These are phyloP conservation scores for Phylloscopus whistleri DNA, from an alignment of 2,113 vertebrate genomes.

Conservation along the genomic window DNA sequence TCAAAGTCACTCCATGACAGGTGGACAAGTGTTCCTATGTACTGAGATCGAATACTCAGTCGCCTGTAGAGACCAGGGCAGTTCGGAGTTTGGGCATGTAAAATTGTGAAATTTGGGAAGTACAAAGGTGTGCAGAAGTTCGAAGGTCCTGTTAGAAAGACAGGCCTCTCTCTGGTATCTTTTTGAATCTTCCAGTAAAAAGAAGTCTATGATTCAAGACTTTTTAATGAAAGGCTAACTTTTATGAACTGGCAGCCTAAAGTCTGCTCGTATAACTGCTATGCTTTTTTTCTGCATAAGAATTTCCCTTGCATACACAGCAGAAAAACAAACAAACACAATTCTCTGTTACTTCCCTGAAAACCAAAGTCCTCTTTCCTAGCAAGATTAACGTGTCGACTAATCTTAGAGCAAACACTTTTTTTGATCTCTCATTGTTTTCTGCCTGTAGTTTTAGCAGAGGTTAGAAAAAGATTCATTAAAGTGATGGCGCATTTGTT, in stretches of 20 bases:
- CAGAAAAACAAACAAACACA: conserved; percentile 20
- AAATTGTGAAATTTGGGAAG: neutral
- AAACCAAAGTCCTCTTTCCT: conserved; percentile 15
- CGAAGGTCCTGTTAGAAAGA: neutral
- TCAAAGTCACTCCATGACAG: neutral
- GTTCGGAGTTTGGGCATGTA: fast-evolving
- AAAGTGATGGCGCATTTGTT: conserved; percentile 19
- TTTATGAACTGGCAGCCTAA: neutral
- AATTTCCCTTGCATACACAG: neutral
- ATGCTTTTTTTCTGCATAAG: neutral
- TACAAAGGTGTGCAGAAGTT: neutral
- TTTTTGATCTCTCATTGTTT: conserved; percentile 55
- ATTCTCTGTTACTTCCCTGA: conserved; percentile 1
- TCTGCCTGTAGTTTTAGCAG: conserved; percentile 21
- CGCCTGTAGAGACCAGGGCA: neutral
- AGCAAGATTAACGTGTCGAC: conserved; percentile 7
- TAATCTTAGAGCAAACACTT: conserved; percentile 37
- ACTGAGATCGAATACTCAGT: neutral
- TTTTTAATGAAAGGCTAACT: neutral
- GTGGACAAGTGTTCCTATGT: neutral
- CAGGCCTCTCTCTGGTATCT: neutral
- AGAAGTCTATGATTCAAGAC: neutral
- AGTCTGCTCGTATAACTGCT: neutral
- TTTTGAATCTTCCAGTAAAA: neutral
- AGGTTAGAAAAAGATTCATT: conserved; percentile 35